These are phyloP conservation scores for Dolichoris vasculosae DNA, from an alignment of 1,140 invertebrate species.

Conservation along the genomic window DNA sequence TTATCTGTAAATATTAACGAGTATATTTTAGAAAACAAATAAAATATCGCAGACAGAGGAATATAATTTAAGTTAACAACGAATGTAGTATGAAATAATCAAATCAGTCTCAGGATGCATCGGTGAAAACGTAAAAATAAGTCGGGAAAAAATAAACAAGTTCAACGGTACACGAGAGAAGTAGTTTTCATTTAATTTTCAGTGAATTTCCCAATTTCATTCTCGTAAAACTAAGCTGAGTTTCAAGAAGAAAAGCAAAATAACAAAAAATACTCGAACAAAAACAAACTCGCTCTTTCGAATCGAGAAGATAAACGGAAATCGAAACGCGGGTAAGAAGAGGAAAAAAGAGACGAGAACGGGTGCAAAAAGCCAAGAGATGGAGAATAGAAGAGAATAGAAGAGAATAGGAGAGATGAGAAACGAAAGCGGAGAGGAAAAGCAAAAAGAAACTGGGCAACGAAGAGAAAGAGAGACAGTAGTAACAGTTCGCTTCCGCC, in stretches of 20 bases:
- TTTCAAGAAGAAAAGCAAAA: not conserved
- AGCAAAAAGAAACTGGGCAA: slow-evolving; percentile 53
- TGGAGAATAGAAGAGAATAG: not conserved
- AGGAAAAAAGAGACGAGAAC: not conserved
- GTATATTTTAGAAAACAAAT: not conserved
- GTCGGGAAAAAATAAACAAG: not conserved
- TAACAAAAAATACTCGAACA: not conserved
- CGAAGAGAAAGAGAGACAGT: slow-evolving; percentile 59
- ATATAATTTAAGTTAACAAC: not conserved
- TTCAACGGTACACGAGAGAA: not conserved
- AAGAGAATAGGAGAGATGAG: not conserved
- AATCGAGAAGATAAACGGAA: slow-evolving; percentile 40
- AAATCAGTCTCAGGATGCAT: not conserved
- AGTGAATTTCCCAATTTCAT: not conserved
- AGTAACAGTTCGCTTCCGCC: slow-evolving; percentile 73
- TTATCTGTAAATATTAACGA: not conserved
- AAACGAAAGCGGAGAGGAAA: slow-evolving; percentile 21
- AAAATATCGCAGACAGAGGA: not conserved
- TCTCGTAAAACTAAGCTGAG: not conserved
- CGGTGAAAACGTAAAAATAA: not conserved
- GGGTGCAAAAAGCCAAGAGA: not conserved
- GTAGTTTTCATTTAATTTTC: slow-evolving; percentile 30
- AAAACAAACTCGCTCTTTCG: slow-evolving; percentile 11
- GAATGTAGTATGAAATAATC: not conserved
- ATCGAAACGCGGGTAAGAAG: slow-evolving; percentile 33